Evolutionary conservation across 2,797 vertebrate genomes (phyloP), one percentile per base, ranked within the genome.

Genomic region (Premnoplex brunnescens): DNA sequence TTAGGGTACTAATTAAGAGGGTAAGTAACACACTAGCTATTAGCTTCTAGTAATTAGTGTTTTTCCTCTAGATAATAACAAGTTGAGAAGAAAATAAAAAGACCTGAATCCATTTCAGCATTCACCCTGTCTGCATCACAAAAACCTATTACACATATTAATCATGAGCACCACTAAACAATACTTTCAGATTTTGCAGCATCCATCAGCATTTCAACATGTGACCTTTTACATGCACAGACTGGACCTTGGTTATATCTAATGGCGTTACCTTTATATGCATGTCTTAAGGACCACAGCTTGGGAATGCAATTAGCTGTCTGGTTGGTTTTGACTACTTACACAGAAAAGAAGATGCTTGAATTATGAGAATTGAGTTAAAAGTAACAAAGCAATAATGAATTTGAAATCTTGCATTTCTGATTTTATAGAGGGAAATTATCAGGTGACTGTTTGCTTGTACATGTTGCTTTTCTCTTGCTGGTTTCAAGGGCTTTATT

Each of bases 1-100:
- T 93, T 89, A 95, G 72, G 36, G 36, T 66, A 59, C 91, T 95
- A 97, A 97, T 96, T 95, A 95, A 94, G 73, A 96, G 87, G 66
- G 58, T 92, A 94, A 94, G 91, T 91, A 94, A 92, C 79, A 95
- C 55, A 73, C 51, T 72, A 92, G 79, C 87, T 97, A 89, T 94
- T 97, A 96, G 79, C 73, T 66, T 80, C 69, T 78, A 73, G 85
- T 89, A 96, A 97, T 96, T 95, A 94, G 76, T 81, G 55, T 8
- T 91, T 96, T 87, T 78, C 51, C 88, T 94, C 62, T 60, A 75
- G 93, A 92, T 95, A 94, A 91, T 87, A 96, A 80, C 62, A 89
- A 73, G 55, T 89, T 92, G 66, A 72, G 88, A 94, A 80, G 87
- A 92, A 92, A 96, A 91, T 75, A 85, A 46, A 73, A 89, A 91